Evolutionary conservation across 2,113 vertebrate genomes (phyloP), one percentile per base, ranked within the genome.

Genomic region (Chascanopsetta lugubris): DNA sequence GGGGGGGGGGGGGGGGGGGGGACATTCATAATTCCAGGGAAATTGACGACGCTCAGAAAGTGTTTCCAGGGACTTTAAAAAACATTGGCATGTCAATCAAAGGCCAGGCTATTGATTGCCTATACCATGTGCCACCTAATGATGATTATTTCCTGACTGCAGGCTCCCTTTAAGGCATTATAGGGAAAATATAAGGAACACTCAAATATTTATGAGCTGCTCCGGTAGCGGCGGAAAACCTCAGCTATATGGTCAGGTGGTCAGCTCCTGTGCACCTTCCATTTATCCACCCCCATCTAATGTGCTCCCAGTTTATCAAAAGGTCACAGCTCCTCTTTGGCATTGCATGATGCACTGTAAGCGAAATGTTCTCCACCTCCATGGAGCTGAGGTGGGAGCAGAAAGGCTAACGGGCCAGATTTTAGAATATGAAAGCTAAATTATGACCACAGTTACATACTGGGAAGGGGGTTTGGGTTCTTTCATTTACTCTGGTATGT

Each of bases 71-170:
- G 73, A 73, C 64, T 74, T 36, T 82, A 27, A 64, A 76, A 80
- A 82, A 57, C 43, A 71, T 67, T 79, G 69, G 18, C 36, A 21
- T 80, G 85, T 84, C 87, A 88, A 75, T 83, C 75, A 86, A 34
- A 82, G 38, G 30, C 32, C 21, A 22, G 43, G 57, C 30, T 79
- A 89, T 89, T 72, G 74, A 90, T 90, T 70, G 48, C 20, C 73
- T 38, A 57, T 68, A 67, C 59, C 29, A 29, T 46, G 24, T 57
- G 56, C 42, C 24, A 72, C 53, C 61, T 82, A 83, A 83, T 84
- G 85, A 87, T 85, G 78, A 86, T 83, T 87, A 80, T 86, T 88
- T 85, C 79, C 76, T 82, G 69, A 84, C 83, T 89, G 61, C 66
- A 79, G 80, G 77, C 78, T 77, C 34, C 64, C 81, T 87, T 72